These are phyloP conservation scores for Brachymystax lenok DNA, from an alignment of 2,797 vertebrate species.

Conservation along the genomic window DNA sequence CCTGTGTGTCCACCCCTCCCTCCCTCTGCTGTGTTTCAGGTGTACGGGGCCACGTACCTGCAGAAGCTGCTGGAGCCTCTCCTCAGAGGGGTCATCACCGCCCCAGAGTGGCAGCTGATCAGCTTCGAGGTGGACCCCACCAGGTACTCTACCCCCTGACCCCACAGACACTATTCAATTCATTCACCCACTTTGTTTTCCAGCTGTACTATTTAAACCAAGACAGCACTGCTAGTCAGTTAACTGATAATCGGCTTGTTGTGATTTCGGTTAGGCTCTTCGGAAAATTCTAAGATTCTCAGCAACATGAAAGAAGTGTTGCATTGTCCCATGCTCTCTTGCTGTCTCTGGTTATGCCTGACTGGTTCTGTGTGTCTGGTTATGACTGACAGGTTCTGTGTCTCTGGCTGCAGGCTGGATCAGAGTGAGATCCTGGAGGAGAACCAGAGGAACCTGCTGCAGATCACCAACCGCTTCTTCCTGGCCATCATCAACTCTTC, in stretches of 20 bases:
- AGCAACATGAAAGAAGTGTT: not conserved
- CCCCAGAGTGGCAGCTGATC: conserved; percentile 82
- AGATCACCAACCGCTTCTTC: conserved; percentile 98
- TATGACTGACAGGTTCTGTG: not conserved
- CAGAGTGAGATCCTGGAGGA: conserved; percentile 90
- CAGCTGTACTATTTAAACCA: not conserved
- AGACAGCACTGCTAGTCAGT: not conserved
- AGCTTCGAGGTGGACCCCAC: conserved; percentile 98
- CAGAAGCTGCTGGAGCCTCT: conserved; percentile 96
- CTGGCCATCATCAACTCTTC: conserved; percentile 95
- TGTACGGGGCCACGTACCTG: conserved; percentile 94
- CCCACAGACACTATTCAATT: not conserved
- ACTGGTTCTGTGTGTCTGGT: not conserved
- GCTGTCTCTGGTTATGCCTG: not conserved
- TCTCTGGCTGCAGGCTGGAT: conserved; percentile 81
- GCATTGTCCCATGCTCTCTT: not conserved
- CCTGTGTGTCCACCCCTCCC: not conserved
- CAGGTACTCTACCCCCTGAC: conserved; percentile 76
- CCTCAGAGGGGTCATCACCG: conserved; percentile 88
- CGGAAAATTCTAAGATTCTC: not conserved
- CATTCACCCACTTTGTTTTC: not conserved
- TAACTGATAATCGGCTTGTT: not conserved
- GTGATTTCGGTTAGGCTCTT: not conserved
- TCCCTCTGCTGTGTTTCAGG: conserved; percentile 68
- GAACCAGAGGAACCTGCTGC: conserved; percentile 92